Percentiles rank a stretch among this genome's conserved stretches.
Conservation (phyloP, 2,113 vertebrate genomes). For the Meles meles region DNA sequence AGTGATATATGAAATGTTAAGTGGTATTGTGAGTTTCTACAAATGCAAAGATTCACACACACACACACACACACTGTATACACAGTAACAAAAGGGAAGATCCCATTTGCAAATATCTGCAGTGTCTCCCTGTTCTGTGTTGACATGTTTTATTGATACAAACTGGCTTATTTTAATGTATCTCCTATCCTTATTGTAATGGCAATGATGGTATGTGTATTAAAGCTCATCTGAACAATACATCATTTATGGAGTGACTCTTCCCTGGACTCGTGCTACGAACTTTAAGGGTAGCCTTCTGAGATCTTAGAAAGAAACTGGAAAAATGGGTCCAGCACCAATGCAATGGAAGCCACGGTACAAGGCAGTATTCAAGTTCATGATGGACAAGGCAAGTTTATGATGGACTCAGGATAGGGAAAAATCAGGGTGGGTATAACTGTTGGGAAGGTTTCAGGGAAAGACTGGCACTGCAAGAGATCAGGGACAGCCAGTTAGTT, state of each 20-base stretch:
- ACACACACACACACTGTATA: not conserved
- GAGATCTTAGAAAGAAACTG: not conserved
- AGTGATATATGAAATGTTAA: constrained; percentile 6
- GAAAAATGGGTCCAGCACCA: not conserved
- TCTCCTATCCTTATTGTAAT: not conserved
- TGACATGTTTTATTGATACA: not conserved
- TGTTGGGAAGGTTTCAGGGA: not conserved
- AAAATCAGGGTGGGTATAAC: not conserved
- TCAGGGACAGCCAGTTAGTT: not conserved
- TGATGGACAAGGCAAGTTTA: not conserved
- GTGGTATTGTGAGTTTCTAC: not conserved
- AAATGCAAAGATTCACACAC: not conserved
- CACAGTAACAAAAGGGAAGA: not conserved
- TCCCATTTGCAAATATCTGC: constrained; percentile 27
- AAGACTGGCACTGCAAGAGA: not conserved
- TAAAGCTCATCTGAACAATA: constrained; percentile 17
- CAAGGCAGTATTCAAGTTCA: not conserved
- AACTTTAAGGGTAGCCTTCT: not conserved
- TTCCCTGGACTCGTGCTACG: not conserved
- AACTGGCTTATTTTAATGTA: constrained; percentile 5
- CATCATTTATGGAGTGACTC: not conserved
- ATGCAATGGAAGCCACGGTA: not conserved
- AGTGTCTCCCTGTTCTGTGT: not conserved
- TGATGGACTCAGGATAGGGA: not conserved
- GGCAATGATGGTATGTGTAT: not conserved